Base-by-base conservation (phyloP, 2,797 vertebrate genomes). In the Epinephelus awoara region DNA sequence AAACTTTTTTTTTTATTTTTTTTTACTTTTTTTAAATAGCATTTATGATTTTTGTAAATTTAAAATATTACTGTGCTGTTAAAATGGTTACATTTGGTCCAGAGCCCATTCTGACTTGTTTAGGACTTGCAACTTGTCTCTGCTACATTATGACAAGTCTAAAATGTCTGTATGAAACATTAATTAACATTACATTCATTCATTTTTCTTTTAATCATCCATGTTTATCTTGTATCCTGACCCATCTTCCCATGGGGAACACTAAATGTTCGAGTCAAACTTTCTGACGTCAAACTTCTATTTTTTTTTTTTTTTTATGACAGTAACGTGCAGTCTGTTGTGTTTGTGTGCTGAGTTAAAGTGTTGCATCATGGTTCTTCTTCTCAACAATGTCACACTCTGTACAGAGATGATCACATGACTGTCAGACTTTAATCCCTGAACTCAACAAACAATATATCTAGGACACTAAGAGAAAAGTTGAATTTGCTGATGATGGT, bases 391-490 rank as follows among this genome's bases (percentile, higher is more conserved):
- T 61, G 79, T 69, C 49, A 68, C 64, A 54, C 34, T 55, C 6
- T 19, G 58, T 58, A 72, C 64, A 25, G 23, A 72, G n/a, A 9
- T 27, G 68, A 70, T 11, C 66, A 29, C 65, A 67, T 76, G 55
- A 50, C 38, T 52, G 65, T 69, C 29, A 52, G 63, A 89, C 85
- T 86, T 79, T 75, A 76, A 80, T 64, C 86, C 27, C 65, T 61
- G 40, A 67, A 42, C n/a, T 2, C 2, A 62, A 29, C 66, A 38
- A 51, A 27, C 42, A 34, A 19, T 62, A 51, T 44, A 76, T 65
- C 76, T 27, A 13, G 15, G 13, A 54, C 4, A 42, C 13, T 4
- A 15, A 23, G 17, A 67, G 59, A 47, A 77, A 19, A 72, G 6
- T 27, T 2, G 38, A 2, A 52, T 5, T 25, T 44, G 70, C 19